A percentile compares a stretch with the other conserved stretches of the same genome.
phyloP scores from a whole-genome alignment of 2,113 vertebrate species.

The Cynocephalus volans region DNA sequence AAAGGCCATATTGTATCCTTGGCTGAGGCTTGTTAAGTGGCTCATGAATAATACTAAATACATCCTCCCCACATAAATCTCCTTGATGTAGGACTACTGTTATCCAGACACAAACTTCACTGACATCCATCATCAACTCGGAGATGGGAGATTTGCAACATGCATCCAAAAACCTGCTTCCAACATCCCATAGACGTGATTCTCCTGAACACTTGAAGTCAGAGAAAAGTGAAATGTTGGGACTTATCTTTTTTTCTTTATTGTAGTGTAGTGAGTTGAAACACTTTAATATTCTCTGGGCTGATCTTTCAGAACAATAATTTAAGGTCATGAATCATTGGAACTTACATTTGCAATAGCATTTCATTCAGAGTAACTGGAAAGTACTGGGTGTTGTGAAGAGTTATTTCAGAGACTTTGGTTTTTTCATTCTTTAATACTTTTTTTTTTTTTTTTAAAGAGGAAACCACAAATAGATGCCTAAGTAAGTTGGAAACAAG shows the following conservation, averaged over 20 bases:
- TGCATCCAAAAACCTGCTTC: slow-evolving; percentile 67
- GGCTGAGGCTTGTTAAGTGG: slow-evolving; percentile 70
- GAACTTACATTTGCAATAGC: background rate
- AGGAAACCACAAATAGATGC: background rate
- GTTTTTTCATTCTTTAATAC: background rate
- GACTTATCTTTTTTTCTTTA: background rate
- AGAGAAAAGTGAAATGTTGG: slow-evolving; percentile 19
- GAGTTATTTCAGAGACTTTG: background rate
- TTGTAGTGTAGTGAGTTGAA: background rate
- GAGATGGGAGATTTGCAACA: slow-evolving; percentile 63
- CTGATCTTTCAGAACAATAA: slow-evolving; percentile 50
- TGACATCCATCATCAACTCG: slow-evolving; percentile 74
- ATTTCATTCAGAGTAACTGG: slow-evolving; percentile 33
- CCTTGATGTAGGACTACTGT: slow-evolving; percentile 69
- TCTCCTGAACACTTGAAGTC: slow-evolving; percentile 5
- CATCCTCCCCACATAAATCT: slow-evolving; percentile 79
- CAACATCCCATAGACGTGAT: background rate
- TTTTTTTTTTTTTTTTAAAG: background rate
- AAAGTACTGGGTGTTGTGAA: background rate
- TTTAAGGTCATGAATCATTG: slow-evolving; percentile 31
- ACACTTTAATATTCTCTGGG: slow-evolving; percentile 22
- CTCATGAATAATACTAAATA: slow-evolving; percentile 81
- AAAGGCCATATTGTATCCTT: slow-evolving; percentile 83
- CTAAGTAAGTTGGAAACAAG: background rate
- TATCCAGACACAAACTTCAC: slow-evolving; percentile 74